Conservation (phyloP, 2,797 vertebrate genomes). For the Selene dorsalis region DNA sequence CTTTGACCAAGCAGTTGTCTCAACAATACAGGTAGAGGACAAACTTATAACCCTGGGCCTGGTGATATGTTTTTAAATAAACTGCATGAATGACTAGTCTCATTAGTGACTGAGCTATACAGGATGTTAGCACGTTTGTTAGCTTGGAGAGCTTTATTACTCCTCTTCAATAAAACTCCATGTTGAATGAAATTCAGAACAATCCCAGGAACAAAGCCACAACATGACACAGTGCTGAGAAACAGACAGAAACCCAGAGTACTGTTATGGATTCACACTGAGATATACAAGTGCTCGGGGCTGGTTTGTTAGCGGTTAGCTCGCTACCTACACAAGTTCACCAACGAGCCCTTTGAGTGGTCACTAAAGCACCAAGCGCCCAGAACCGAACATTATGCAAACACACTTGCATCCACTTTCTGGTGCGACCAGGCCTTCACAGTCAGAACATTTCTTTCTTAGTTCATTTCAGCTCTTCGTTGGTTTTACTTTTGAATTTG, state of each 20-base stretch:
- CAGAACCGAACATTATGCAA: not conserved
- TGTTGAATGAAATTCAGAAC: not conserved
- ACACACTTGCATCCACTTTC: not conserved
- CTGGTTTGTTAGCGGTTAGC: not conserved
- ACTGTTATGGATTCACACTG: not conserved
- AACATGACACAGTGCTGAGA: not conserved
- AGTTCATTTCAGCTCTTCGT: not conserved
- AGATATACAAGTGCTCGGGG: too few species aligned
- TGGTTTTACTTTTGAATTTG: not conserved
- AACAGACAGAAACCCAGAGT: not conserved
- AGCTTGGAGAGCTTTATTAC: not conserved
- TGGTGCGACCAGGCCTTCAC: not conserved
- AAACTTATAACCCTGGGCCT: too few species aligned
- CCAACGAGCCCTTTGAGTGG: not conserved
- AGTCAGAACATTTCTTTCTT: not conserved
- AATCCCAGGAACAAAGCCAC: not conserved
- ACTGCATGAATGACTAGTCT: not conserved
- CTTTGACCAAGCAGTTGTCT: not conserved
- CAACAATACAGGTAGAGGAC: too few species aligned
- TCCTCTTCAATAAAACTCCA: not conserved
- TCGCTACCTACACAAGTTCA: not conserved
- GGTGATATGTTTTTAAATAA: not conserved
- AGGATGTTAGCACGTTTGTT: not conserved
- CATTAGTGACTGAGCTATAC: not conserved
- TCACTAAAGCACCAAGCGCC: not conserved